Evolutionary conservation across 2,888 invertebrate genomes (phyloP), one percentile per base, ranked within the genome.

Genomic region (Sesamia inferens): DNA sequence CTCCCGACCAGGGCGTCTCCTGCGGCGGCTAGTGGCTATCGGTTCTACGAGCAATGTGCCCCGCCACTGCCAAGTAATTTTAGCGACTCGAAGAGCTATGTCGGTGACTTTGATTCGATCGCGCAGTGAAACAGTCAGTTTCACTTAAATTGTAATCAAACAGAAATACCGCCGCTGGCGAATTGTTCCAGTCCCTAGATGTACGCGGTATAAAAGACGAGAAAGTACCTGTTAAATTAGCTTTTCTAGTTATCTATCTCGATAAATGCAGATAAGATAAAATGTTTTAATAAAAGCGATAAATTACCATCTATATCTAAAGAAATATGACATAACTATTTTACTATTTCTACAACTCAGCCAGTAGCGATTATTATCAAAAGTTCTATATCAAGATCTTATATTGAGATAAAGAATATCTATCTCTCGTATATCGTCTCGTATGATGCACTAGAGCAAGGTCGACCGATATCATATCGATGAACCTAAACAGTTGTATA

Each of bases 401-500:
- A 47, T 71, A 57, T 31, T 13, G 54, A 54, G 67, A 77, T 71
- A 71, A 61, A 68, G 44, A n/a, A 24, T 39, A 19, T 13, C 69
- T 69, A 63, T 78, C 58, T 54, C 31, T 31, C 31, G 31, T 31
- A 31, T 31, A 31, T 22, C 14, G 81, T 77, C 48, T 66, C 58
- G 39, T 44, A 14, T 13, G 14, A 39, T 63, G 68, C 63, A 76
- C 44, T 65, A 66, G 42, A 55, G 31, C 58, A 71, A 78, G 67
- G 71, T 65, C 65, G n/a, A 5, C 11, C 13, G 10, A 24, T 71
- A 71, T 76, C 78, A 31, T 68, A 61, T 22, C 63, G 55, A 48
- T 76, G 55, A 76, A 81, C 58, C 59, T 69, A 55, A 11, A 19
- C 8, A 48, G 58, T 70, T 31, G n/a, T n/a, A n/a, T n/a, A 31